Conservation (phyloP, 2,113 vertebrate genomes). For the Calidris pugnax region DNA sequence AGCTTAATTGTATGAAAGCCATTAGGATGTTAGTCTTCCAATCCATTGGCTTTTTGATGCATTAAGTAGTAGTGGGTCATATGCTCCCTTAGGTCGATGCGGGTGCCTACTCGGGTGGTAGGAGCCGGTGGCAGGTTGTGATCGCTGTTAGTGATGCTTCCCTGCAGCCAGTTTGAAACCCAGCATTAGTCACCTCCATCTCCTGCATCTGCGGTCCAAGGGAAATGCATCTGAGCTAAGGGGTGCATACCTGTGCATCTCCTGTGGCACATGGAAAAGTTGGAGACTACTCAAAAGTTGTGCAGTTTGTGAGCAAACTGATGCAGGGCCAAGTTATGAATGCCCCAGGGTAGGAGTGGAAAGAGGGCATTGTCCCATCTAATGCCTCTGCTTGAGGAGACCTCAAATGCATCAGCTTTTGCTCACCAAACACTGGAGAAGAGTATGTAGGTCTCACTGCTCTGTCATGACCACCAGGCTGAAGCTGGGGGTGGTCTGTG, state of each 20-base stretch:
- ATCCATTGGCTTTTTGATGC: neutral
- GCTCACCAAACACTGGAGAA: neutral
- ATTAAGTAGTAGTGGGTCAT: neutral
- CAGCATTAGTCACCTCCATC: neutral
- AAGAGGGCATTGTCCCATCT: neutral
- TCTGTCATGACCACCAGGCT: neutral
- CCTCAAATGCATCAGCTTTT: neutral
- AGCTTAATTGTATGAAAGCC: conserved; percentile 17
- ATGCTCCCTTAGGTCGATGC: accelerated
- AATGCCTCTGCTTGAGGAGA: neutral
- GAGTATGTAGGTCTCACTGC: neutral
- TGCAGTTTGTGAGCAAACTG: neutral
- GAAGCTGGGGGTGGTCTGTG: neutral
- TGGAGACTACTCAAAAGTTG: neutral
- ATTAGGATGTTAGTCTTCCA: neutral
- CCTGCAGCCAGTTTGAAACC: neutral
- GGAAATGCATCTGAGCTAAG: neutral
- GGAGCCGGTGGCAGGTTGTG: neutral
- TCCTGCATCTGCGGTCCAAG: neutral
- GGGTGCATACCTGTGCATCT: neutral
- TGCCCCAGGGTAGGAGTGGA: accelerated
- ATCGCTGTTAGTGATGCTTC: neutral
- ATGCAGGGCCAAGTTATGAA: neutral
- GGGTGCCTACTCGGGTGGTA: neutral
- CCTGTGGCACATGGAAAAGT: neutral